Base-by-base conservation (phyloP, 2,113 vertebrate species). In the Xenopus borealis region DNA sequence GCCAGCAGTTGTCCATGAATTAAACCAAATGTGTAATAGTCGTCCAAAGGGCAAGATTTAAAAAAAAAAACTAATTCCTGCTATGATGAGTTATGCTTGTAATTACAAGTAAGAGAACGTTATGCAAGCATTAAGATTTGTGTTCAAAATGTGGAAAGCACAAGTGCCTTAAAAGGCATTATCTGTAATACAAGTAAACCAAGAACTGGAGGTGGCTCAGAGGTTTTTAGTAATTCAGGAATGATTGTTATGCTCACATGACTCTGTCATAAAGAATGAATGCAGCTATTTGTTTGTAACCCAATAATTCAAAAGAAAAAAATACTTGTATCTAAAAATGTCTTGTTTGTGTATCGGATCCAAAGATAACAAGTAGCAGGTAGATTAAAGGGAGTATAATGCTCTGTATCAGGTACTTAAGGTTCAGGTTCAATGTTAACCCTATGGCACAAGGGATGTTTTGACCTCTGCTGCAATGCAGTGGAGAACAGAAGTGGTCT, bases 121-220 rank as follows among this genome's bases (percentile, higher is more conserved):
- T 55, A n/a, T 55, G 53, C 7, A 55, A 55, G 7, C 14, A 16
- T 7, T 50, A 50, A 55, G 53, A n/a, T 55, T 55, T 55, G 14
- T 55, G 53, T 55, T 55, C 53, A 55, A 55, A 55, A 16, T n/a
- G 18, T n/a, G 17, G 53, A 55, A n/a, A 16, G 17, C 53, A 55
- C 53, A 55, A 55, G 53, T 16, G 53, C 53, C 53, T 55, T 55
- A 55, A 55, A 55, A 55, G 53, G 53, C 9, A n/a, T 55, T 55
- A 55, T 55, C 16, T 55, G 3, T n/a, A 16, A 55, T 55, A 9
- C 53, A 18, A 55, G 53, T 7, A 16, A n/a, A 55, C 53, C 14
- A 10, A 16, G 47, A 55, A 3, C 17, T 55, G 14, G 17, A 55
- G 18, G 16, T 55, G 16, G 13, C 53, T 55, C 47, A 50, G 53